Percentiles rank a stretch among this genome's conserved stretches.
These are phyloP conservation scores for Schizopygopsis pylzovi DNA, from an alignment of 2,797 vertebrate genomes.

Conservation along the genomic window DNA sequence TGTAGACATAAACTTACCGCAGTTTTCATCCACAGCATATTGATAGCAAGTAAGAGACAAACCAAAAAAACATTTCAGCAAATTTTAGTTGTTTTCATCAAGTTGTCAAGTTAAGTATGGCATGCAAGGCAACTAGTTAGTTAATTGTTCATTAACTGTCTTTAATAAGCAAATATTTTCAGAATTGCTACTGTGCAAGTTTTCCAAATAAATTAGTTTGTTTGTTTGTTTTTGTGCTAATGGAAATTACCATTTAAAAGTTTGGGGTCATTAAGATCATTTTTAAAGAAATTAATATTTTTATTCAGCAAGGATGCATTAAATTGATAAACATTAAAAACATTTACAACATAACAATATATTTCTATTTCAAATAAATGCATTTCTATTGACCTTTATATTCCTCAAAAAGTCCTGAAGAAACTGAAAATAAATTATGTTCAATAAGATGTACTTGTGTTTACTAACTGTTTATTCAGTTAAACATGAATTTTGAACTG, in stretches of 20 bases:
- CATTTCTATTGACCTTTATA: no score
- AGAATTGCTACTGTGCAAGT: neutral
- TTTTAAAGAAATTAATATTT: neutral
- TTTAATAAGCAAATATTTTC: neutral
- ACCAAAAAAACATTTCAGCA: neutral
- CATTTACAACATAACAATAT: neutral
- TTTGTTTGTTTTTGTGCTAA: neutral
- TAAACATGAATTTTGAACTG: no score
- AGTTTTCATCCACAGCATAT: slow-evolving; percentile 77
- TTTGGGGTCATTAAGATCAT: neutral
- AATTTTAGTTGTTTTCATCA: neutral
- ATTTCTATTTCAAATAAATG: no score
- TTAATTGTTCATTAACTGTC: no score
- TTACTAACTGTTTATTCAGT: no score
- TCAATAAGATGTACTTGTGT: no score
- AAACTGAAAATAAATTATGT: no score
- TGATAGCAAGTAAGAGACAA: slow-evolving; percentile 82
- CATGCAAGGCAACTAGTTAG: neutral
- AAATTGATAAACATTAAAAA: neutral
- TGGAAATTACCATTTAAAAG: neutral
- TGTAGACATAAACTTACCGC: slow-evolving; percentile 83
- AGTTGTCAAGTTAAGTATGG: neutral
- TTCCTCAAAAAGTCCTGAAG: no score
- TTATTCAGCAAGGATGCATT: neutral
- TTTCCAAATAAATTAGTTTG: neutral